Evolutionary conservation across 2,888 invertebrate genomes (phyloP).

Genomic region (Galerucella pusilla): DNA sequence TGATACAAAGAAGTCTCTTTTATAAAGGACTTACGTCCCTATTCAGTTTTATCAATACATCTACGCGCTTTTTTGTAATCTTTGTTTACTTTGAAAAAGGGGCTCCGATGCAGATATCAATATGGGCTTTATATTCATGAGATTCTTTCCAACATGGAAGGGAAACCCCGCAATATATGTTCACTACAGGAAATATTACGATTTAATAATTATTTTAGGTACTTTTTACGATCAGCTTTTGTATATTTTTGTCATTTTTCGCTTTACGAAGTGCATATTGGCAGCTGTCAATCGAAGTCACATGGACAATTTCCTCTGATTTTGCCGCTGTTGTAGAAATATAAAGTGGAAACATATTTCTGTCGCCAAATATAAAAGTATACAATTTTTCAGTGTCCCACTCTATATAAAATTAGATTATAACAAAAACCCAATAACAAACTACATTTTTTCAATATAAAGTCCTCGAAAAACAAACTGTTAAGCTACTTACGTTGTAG

Average conservation of each 20-base stretch:
- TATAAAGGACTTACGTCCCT: conserved; percentile 95
- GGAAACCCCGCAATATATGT: background rate
- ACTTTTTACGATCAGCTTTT: background rate
- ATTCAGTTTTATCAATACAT: conserved; percentile 94
- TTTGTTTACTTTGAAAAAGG: conserved; percentile 25
- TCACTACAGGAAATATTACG: background rate
- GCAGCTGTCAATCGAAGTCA: too few species aligned
- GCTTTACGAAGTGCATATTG: too few species aligned
- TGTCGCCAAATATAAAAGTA: too few species aligned
- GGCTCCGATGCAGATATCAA: conserved; percentile 14
- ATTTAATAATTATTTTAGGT: background rate
- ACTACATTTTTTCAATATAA: too few species aligned
- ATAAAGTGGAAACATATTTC: too few species aligned
- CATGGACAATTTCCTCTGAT: too few species aligned
- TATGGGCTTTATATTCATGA: conserved; percentile 10
- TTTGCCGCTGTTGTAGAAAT: too few species aligned
- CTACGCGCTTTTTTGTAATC: conserved; percentile 95
- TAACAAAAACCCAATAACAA: too few species aligned
- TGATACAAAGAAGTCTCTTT: conserved; percentile 87
- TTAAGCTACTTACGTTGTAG: conserved; percentile 82
- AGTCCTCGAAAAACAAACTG: background rate
- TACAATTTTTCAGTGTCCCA: too few species aligned
- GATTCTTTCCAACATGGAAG: background rate
- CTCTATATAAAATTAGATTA: too few species aligned
- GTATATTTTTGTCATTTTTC: too few species aligned